Base-by-base conservation (phyloP, 2,888 invertebrate species). In the Thymelicus lineola region DNA sequence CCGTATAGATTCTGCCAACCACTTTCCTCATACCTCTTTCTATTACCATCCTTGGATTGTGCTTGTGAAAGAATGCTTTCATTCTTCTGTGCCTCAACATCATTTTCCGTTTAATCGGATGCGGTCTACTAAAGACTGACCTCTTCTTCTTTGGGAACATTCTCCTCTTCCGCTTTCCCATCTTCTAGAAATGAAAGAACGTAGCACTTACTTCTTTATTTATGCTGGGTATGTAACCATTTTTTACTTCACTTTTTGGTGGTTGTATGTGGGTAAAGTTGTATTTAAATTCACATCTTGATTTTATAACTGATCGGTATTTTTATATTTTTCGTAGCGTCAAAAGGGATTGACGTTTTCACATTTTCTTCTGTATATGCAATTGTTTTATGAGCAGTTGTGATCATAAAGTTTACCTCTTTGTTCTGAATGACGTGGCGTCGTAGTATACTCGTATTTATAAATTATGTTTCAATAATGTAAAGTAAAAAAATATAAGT, bases 51-150 rank as follows among this genome's bases (percentile, higher is more conserved):
- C 79, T 81, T 0, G 88, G 89, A 46, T 82, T 86, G 66, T 88
- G 87, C 6, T 78, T 86, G 72, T 87, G 84, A 65, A 89, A 81
- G 72, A 87, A 89, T 0, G 86, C 86, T 45, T 84, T 89, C 79
- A 89, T 81, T 69, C 81, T 82, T 53, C 83, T 78, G 0, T 88
- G 89, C 28, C 79, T 78, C 0, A 87, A 59, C 73, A 83, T 78
- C 80, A 89, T 87, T 71, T 89, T 89, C 6, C 88, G 75, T 50
- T 86, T 82, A 6, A 89, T 87, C 0, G 88, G 88, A 69, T 89
- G 86, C 0, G 89, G 89, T 75, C 88, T 79, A 3, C 88, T 86
- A 77, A 89, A 89, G 0, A 89, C 84, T 0, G 89, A 88, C 14
- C 82, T 75, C 71, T 89, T 89, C 63, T 80, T 85, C 71, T 81